phyloP scores from a whole-genome alignment of 1,140 invertebrate genomes.

The Drosophila kanapiae region DNA sequence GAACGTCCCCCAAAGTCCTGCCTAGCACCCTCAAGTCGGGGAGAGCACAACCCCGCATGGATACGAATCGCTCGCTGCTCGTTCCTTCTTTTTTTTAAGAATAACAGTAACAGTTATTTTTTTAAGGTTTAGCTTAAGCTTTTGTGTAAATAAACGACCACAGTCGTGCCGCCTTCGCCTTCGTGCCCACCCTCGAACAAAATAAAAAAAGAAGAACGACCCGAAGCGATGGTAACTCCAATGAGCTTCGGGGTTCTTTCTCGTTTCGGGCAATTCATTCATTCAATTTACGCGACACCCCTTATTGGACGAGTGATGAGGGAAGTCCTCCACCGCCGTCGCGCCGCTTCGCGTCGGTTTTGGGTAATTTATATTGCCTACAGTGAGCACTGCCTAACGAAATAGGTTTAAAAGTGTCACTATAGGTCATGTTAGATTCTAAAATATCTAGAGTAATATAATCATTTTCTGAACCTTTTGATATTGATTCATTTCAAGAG shows the following conservation, averaged over 20 bases:
- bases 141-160: conserved; percentile 84
- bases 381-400: conserved; percentile 16
- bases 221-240: conserved; percentile 35
- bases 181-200: conserved; percentile 45
- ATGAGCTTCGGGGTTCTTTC: conserved; percentile 36
- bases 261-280: conserved; percentile 78
- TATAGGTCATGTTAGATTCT: not conserved
- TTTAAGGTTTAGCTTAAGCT: conserved; percentile 84
- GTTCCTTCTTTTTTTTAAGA: conserved; percentile 70
- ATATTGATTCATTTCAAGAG: too few relatives aligned
- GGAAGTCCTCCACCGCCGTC: conserved; percentile 32
- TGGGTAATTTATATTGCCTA: conserved; percentile 54
- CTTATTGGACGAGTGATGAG: conserved; percentile 64
- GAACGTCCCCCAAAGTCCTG: conserved; percentile 26
- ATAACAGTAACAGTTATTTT: conserved; percentile 83
- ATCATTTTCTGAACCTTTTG: too few relatives aligned
- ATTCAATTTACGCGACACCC: conserved; percentile 83
- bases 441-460: not conserved
- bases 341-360: conserved; percentile 11
- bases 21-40: conserved; percentile 64
- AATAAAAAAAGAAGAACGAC: conserved; percentile 20
- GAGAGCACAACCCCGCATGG: conserved; percentile 61
- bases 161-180: conserved; percentile 60
- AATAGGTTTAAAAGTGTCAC: not conserved
- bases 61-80: conserved; percentile 46